Conservation (phyloP, 1,140 invertebrate species). For the Odontomachus brunneus region DNA sequence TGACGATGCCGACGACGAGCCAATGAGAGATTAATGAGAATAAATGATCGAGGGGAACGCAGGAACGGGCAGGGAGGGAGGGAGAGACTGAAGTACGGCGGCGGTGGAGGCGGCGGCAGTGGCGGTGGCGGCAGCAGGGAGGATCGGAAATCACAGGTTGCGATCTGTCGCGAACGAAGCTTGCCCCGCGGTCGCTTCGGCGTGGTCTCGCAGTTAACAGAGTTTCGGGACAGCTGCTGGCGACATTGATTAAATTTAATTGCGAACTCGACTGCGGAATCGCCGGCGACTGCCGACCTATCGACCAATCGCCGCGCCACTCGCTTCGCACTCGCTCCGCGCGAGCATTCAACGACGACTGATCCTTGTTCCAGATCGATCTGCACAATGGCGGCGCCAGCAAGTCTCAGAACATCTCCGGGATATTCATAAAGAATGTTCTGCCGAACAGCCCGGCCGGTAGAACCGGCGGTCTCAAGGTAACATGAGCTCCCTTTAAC, state of each 20-base stretch:
- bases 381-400: slow-evolving; percentile 84
- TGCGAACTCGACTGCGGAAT: slow-evolving; percentile 27
- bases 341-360: background rate
- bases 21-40: slow-evolving; percentile 50
- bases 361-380: slow-evolving; percentile 85
- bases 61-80: background rate
- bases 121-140: background rate
- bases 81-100: too few relatives aligned
- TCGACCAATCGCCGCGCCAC: slow-evolving; percentile 27
- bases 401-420: slow-evolving; percentile 88
- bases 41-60: slow-evolving; percentile 24
- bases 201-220: slow-evolving; percentile 3
- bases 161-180: slow-evolving; percentile 4
- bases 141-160: slow-evolving; percentile 8
- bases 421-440: slow-evolving; percentile 99
- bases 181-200: background rate
- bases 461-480: slow-evolving; percentile 93
- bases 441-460: slow-evolving; percentile 97
- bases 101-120: too few relatives aligned
- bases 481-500: slow-evolving; percentile 84
- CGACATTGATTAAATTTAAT: slow-evolving; percentile 43
- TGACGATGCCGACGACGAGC: slow-evolving; percentile 18
- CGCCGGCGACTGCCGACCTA: slow-evolving; percentile 10
- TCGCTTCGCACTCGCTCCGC: background rate
- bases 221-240: background rate